Evolutionary conservation across 2,113 vertebrate genomes (phyloP).

Genomic region (Taurulus bubalis): DNA sequence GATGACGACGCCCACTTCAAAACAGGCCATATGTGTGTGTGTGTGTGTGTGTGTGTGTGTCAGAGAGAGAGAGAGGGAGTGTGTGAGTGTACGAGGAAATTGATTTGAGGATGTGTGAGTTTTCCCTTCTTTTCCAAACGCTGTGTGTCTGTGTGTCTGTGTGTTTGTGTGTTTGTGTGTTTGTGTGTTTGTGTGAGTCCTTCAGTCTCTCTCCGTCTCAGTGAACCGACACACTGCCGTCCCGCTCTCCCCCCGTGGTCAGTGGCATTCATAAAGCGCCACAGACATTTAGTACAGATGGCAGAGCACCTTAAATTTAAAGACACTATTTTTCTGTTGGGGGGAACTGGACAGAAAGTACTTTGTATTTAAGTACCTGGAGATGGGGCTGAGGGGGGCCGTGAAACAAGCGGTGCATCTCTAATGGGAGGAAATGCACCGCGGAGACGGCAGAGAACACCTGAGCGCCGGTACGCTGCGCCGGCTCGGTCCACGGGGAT

Average conservation of each 20-base stretch:
- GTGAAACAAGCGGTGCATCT: conserved; percentile 59
- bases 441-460: conserved; percentile 1
- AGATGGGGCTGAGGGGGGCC: conserved; percentile 25
- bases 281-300: conserved; percentile 64
- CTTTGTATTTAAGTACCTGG: conserved; percentile 48
- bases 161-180: too few species aligned
- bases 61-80: too few species aligned
- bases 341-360: conserved; percentile 46
- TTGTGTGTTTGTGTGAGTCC: conserved; percentile 17
- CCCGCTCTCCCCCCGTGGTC: conserved; percentile 27
- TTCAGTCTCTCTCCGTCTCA: neutral
- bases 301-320: conserved; percentile 53
- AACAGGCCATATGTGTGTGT: conserved; percentile 27
- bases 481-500: conserved; percentile 1
- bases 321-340: conserved; percentile 45
- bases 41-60: neutral
- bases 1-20: conserved; percentile 37
- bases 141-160: conserved; percentile 7
- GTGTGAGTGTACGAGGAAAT: conserved; percentile 20
- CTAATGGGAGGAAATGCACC: conserved; percentile 46
- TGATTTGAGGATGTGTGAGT: conserved; percentile 26
- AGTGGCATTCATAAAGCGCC: conserved; percentile 62
- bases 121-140: neutral
- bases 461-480: conserved; percentile 15
- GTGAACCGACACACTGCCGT: conserved; percentile 16